Evolutionary conservation across 2,797 vertebrate species (phyloP).

Genomic region (Myripristis murdjan): DNA sequence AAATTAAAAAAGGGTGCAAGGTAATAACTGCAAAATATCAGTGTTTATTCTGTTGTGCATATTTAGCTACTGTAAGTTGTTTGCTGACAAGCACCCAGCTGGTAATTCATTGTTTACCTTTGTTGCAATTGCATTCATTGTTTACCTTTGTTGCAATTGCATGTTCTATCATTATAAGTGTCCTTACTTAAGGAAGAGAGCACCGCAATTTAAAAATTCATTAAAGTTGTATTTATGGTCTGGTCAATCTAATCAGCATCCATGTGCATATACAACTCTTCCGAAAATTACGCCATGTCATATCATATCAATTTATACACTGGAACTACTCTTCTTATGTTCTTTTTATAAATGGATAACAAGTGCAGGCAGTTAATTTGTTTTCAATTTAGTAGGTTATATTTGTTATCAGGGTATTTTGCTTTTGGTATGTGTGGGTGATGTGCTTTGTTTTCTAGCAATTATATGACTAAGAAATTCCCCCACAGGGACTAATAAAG

Average conservation of each 20-base stretch:
- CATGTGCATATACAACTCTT: background rate
- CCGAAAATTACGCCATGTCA: background rate
- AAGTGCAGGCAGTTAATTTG: conserved; percentile 29
- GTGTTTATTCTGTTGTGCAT: conserved; percentile 43
- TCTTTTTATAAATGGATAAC: conserved; percentile 18
- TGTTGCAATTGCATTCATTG: conserved; percentile 19
- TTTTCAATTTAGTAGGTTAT: conserved; percentile 22
- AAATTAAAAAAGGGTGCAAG: conserved; percentile 41
- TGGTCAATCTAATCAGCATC: background rate
- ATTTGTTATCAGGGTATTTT: conserved; percentile 27
- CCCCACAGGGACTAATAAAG: conserved; percentile 18
- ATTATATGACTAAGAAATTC: conserved; percentile 3
- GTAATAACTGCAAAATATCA: conserved; percentile 61
- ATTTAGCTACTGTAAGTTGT: conserved; percentile 20
- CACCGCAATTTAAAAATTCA: conserved; percentile 2
- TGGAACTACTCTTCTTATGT: conserved; percentile 19
- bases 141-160: conserved; percentile 18
- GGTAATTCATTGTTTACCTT: conserved; percentile 20
- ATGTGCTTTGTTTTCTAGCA: conserved; percentile 23
- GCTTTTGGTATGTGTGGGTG: conserved; percentile 37
- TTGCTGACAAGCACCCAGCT: background rate
- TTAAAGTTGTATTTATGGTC: conserved; percentile 3
- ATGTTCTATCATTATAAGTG: conserved; percentile 1
- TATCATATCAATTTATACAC: conserved; percentile 12
- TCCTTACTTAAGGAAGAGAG: conserved; percentile 2